A percentile compares a stretch with the other conserved stretches of the same genome.
Evolutionary conservation across 2,888 invertebrate genomes (phyloP).

Genomic region (Teinopalpus imperialis): DNA sequence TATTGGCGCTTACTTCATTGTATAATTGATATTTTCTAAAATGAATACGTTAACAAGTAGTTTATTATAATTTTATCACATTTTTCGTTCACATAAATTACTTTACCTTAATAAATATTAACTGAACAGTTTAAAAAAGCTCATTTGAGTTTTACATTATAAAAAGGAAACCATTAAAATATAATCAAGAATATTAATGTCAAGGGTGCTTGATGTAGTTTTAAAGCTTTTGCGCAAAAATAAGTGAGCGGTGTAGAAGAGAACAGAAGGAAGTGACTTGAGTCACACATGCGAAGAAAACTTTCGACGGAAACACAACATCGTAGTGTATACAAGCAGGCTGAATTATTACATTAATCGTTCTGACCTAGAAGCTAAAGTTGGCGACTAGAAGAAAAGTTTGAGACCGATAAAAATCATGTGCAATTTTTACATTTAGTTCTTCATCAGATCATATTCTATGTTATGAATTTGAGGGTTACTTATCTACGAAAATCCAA

Average conservation of each 20-base stretch:
- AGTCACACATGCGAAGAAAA: conserved; percentile 40
- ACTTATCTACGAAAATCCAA: conserved; percentile 12
- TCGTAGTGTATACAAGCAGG: no score
- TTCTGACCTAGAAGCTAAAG: conserved; percentile 72
- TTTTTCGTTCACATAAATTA: no score
- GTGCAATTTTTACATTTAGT: conserved; percentile 12
- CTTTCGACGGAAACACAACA: conserved; percentile 72
- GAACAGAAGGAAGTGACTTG: conserved; percentile 1
- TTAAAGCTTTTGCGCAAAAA: conserved; percentile 2
- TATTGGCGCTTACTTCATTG: no score
- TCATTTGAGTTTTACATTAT: conserved; percentile 4
- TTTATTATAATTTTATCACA: no score
- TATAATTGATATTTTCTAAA: no score
- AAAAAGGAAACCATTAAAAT: conserved; percentile 8
- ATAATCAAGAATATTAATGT: conserved; percentile 14
- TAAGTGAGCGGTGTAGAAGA: conserved; percentile 1
- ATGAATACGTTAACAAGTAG: no score
- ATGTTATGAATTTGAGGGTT: no score
- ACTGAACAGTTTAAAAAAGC: no score
- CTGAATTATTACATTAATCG: conserved; percentile 55
- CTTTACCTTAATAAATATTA: no score
- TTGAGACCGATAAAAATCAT: conserved; percentile 29
- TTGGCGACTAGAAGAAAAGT: conserved; percentile 43
- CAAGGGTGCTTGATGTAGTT: conserved; percentile 14
- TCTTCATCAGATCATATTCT: no score